phyloP scores from a whole-genome alignment of 2,888 invertebrate species.

The Phasia obesa region DNA sequence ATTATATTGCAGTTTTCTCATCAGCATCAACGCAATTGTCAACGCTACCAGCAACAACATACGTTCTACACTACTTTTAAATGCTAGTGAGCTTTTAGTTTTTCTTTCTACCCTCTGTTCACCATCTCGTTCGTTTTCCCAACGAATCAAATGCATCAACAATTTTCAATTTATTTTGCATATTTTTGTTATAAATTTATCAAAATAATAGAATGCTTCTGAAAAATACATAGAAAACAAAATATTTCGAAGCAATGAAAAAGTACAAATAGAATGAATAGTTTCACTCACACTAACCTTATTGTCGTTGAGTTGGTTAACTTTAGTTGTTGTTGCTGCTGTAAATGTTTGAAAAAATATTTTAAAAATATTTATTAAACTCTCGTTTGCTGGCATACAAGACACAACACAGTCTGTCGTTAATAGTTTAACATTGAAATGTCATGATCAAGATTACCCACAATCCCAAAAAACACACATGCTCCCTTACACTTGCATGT shows the following conservation, averaged over 20 bases:
- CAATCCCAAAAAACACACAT: conserved; percentile 20
- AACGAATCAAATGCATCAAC: conserved; percentile 45
- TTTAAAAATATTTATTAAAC: neutral
- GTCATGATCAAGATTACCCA: conserved; percentile 62
- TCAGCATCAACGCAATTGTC: too few species aligned
- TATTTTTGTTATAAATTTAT: conserved; percentile 37
- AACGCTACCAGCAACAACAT: too few species aligned
- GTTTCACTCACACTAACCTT: conserved; percentile 63
- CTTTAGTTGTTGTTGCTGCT: conserved; percentile 36
- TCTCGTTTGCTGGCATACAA: conserved; percentile 16
- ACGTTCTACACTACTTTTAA: neutral
- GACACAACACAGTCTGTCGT: conserved; percentile 34
- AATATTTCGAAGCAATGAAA: neutral
- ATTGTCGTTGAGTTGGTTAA: conserved; percentile 42
- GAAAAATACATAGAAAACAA: neutral
- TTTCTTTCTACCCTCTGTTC: neutral
- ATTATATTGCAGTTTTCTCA: too few species aligned
- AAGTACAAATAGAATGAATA: conserved; percentile 53
- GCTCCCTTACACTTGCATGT: neutral
- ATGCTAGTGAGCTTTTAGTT: conserved; percentile 1
- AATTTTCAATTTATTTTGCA: conserved; percentile 55
- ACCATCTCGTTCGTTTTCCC: neutral
- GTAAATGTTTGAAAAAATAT: conserved; percentile 34
- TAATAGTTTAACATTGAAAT: conserved; percentile 65
- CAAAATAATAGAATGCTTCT: conserved; percentile 24